Conservation (phyloP, 2,888 invertebrate species). For the Drosophila eohydei region DNA sequence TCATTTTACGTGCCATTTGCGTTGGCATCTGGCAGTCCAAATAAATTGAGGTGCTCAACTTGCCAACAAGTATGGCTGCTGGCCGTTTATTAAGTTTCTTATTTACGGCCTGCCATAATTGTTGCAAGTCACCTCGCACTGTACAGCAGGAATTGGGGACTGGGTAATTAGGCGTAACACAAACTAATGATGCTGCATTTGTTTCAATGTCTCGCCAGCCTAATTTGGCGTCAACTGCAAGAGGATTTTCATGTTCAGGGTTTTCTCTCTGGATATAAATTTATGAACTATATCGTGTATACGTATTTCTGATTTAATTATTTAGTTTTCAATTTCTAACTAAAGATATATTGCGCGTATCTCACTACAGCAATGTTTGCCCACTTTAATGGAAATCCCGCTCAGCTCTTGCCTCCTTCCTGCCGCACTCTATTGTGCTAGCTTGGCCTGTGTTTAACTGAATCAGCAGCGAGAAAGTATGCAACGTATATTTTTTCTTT, state of each 20-base stretch:
- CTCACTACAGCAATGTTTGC: background rate
- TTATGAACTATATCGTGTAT: background rate
- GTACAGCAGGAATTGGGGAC: slow-evolving; percentile 11
- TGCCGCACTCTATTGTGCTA: slow-evolving; percentile 5
- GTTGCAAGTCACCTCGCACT: slow-evolving; percentile 7
- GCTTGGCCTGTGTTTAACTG: slow-evolving; percentile 31
- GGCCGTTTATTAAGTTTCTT: slow-evolving; percentile 53
- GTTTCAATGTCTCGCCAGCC: slow-evolving; percentile 6
- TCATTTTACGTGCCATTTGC: slow-evolving; percentile 66
- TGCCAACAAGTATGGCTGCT: slow-evolving; percentile 30
- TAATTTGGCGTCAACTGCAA: background rate
- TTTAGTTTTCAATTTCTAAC: no score
- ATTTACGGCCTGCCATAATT: slow-evolving; percentile 40
- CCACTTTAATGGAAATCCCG: slow-evolving; percentile 11
- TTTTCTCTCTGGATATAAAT: background rate
- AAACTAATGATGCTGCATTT: slow-evolving; percentile 38
- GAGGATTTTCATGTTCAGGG: background rate
- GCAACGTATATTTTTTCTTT: slow-evolving; percentile 16
- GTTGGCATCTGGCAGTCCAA: slow-evolving; percentile 61
- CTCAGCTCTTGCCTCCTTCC: background rate
- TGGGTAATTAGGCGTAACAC: slow-evolving; percentile 27
- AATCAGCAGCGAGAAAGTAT: slow-evolving; percentile 38
- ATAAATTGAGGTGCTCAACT: slow-evolving; percentile 57
- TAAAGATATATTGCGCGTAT: background rate
- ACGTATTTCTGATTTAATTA: no score